Percentiles rank a stretch among this genome's conserved stretches.
Evolutionary conservation across 2,888 invertebrate species (phyloP).

Genomic region (Drosophila kanekoi): DNA sequence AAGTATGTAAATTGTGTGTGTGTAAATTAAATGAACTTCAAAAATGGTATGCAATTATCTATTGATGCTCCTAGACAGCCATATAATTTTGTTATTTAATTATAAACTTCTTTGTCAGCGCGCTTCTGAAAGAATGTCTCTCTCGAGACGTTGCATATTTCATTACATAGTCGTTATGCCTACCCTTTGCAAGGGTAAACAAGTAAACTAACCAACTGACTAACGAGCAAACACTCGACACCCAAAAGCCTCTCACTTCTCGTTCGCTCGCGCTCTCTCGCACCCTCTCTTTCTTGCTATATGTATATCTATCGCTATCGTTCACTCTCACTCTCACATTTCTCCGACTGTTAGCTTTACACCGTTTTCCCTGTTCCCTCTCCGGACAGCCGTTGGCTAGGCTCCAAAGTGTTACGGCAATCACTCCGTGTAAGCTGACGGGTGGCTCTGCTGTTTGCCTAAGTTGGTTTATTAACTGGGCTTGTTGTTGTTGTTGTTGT

Average conservation of each 20-base stretch:
- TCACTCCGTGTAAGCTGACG: constrained; percentile 52
- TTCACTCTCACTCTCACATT: constrained; percentile 3
- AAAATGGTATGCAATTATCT: no score
- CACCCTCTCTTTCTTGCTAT: neutral
- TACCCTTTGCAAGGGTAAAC: constrained; percentile 3
- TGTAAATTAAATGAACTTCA: no score
- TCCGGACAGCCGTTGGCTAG: constrained; percentile 16
- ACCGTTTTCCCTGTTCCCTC: neutral
- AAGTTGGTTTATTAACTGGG: constrained; percentile 43
- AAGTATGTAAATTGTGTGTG: no score
- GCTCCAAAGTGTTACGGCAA: constrained; percentile 41
- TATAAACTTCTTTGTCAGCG: no score
- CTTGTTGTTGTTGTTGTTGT: constrained; percentile 24
- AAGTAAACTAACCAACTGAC: constrained; percentile 39
- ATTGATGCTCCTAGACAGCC: no score
- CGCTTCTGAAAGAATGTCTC: no score
- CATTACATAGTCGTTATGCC: neutral
- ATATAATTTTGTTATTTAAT: no score
- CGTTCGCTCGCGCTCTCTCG: neutral
- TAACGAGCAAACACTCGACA: constrained; percentile 53
- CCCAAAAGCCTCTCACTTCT: constrained; percentile 14
- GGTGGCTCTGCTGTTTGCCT: constrained; percentile 23
- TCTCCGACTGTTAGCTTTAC: neutral
- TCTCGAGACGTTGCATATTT: neutral
- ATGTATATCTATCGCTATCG: constrained; percentile 2